These are phyloP conservation scores for Crocuta crocuta DNA, from an alignment of 2,113 vertebrate species.

Conservation along the genomic window DNA sequence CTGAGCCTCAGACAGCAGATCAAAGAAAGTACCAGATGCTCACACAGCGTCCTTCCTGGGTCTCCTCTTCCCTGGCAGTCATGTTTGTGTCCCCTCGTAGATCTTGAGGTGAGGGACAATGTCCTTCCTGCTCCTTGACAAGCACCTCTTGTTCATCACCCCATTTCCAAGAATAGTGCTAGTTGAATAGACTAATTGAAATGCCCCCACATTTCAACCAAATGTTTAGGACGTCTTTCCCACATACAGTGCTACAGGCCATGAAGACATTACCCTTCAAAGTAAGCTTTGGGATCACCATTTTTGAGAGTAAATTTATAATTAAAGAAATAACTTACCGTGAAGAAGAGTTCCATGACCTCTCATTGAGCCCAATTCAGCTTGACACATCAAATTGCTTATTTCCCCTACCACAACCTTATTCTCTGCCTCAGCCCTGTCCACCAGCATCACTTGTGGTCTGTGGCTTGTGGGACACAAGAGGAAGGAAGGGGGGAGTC, in stretches of 20 bases:
- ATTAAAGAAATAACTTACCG: neutral
- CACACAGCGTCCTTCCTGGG: neutral
- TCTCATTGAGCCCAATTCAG: neutral
- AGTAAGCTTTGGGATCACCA: neutral
- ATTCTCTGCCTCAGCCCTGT: neutral
- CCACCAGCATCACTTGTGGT: neutral
- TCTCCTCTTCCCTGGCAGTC: neutral
- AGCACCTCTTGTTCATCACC: neutral
- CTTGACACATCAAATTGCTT: slow-evolving; percentile 4
- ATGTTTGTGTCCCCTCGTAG: neutral
- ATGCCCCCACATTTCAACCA: neutral
- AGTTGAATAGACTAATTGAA: neutral
- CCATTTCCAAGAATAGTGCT: neutral
- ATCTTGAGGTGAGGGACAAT: neutral
- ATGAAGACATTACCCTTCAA: neutral
- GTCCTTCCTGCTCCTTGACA: neutral
- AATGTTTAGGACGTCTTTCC: neutral
- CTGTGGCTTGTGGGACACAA: neutral
- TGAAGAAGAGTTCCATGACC: neutral
- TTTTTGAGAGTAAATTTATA: neutral
- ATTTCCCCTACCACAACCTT: neutral
- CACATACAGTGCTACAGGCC: neutral
- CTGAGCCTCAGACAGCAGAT: neutral
- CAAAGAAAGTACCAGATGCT: neutral
- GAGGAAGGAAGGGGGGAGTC: neutral